phyloP scores from a whole-genome alignment of 1,140 invertebrate species.

The Oncopeltus fasciatus region DNA sequence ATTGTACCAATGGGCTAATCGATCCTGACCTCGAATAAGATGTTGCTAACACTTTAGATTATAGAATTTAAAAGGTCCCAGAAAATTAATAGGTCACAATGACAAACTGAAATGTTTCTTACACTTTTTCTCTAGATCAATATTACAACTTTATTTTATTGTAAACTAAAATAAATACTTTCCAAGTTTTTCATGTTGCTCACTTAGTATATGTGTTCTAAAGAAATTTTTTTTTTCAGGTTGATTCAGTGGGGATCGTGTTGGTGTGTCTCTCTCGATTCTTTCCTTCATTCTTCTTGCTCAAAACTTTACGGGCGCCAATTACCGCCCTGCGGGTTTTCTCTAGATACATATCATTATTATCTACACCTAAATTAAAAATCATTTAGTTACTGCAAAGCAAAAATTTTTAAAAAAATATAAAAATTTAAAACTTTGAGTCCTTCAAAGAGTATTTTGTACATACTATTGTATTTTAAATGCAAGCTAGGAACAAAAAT shows the following conservation, averaged over 20 bases:
- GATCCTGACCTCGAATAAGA: no score
- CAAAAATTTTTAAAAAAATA: neutral
- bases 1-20: no score
- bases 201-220: no score
- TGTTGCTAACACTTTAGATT: no score
- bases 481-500: conserved; percentile 12
- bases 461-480: conserved; percentile 9
- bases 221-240: neutral
- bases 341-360: conserved; percentile 10
- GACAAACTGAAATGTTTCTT: no score
- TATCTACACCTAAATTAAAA: conserved; percentile 4
- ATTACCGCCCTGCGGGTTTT: neutral
- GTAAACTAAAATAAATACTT: no score
- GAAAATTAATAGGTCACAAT: no score
- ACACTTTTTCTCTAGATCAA: no score
- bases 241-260: neutral
- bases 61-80: no score
- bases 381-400: conserved; percentile 7
- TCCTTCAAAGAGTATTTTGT: conserved; percentile 8
- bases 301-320: neutral
- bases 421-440: conserved; percentile 7
- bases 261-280: neutral
- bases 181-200: no score
- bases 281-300: conserved; percentile 7
- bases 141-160: no score